Percentiles rank a stretch among this genome's conserved stretches.
Conservation (phyloP, 2,888 invertebrate genomes). For the Apoda limacodes region DNA sequence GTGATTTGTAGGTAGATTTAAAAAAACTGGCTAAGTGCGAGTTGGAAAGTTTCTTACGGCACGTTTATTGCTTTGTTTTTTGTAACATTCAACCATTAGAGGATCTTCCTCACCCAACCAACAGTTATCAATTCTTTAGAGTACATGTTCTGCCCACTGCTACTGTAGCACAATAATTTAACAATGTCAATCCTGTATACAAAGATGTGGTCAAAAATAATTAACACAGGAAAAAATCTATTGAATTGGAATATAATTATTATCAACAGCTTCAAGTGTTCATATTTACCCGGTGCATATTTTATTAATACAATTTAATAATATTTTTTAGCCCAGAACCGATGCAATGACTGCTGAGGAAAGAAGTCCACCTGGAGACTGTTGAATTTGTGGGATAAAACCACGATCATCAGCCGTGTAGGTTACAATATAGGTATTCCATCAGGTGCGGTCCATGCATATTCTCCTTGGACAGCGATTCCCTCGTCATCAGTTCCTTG, state of each 20-base stretch:
- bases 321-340: slow-evolving; percentile 6
- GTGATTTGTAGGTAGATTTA: too few species aligned
- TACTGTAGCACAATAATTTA: too few species aligned
- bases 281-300: slow-evolving; percentile 21
- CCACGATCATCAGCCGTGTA: slow-evolving; percentile 58
- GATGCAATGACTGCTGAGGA: slow-evolving; percentile 6
- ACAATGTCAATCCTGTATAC: too few species aligned
- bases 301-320: not conserved
- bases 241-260: slow-evolving; percentile 54
- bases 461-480: slow-evolving; percentile 39
- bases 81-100: too few species aligned
- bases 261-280: slow-evolving; percentile 42
- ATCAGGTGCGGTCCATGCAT: slow-evolving; percentile 36
- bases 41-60: too few species aligned
- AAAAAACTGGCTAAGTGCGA: too few species aligned
- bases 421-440: slow-evolving; percentile 42
- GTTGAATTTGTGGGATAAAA: slow-evolving; percentile 30
- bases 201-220: slow-evolving; percentile 4
- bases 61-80: too few species aligned
- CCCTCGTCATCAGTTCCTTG: slow-evolving; percentile 42
- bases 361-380: slow-evolving; percentile 5
- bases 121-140: too few species aligned
- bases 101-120: too few species aligned
- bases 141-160: too few species aligned
- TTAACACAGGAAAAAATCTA: slow-evolving; percentile 21